A percentile compares a stretch with the other conserved stretches of the same genome.
Conservation (phyloP, 2,888 invertebrate species). For the Chironomus tentans region DNA sequence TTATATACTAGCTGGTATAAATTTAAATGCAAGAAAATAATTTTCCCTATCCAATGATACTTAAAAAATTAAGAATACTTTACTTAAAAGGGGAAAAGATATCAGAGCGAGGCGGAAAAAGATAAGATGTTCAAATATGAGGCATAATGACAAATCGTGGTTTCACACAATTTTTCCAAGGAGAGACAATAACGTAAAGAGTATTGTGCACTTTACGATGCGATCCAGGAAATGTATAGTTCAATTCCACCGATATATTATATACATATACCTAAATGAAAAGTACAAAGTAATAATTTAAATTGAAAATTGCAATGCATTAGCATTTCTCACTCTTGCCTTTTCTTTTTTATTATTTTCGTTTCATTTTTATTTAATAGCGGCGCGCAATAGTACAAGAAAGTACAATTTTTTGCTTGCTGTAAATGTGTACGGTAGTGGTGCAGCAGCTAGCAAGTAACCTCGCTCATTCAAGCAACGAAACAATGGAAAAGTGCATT, state of each 20-base stretch:
- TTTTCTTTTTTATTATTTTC: not conserved
- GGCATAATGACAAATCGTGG: not conserved
- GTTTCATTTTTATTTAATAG: not conserved
- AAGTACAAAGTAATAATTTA: not conserved
- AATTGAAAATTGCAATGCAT: not conserved
- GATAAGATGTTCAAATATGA: not conserved
- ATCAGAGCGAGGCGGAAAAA: not conserved
- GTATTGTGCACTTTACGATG: not conserved
- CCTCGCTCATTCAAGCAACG: not conserved
- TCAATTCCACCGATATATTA: not conserved
- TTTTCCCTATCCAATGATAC: no score
- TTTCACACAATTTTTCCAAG: not conserved
- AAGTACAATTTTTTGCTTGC: not conserved
- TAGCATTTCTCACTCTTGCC: conserved; percentile 5
- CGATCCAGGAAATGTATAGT: not conserved
- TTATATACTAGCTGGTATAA: no score
- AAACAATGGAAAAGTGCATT: not conserved
- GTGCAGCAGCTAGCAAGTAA: not conserved
- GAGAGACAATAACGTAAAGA: not conserved
- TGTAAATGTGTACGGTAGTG: not conserved
- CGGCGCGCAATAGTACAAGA: conserved; percentile 16
- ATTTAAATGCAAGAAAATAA: no score
- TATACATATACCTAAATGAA: not conserved
- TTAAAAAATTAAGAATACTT: no score
- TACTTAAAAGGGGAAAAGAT: not conserved